Conservation (phyloP, 2,797 vertebrate species). For the Myotis daubentonii region DNA sequence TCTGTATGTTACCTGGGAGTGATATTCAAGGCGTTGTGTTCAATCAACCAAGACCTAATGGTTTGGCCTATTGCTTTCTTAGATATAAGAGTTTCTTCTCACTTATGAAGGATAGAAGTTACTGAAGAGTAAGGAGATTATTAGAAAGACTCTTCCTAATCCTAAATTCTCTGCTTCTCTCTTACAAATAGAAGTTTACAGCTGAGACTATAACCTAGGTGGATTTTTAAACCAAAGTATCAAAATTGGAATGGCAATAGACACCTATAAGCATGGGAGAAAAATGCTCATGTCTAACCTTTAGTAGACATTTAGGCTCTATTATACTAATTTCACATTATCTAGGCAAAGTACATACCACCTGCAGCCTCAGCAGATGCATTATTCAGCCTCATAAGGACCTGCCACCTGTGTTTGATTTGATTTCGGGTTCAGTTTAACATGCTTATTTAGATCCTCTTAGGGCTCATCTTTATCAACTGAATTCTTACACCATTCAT, state of each 20-base stretch:
- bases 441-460: slow-evolving; percentile 15
- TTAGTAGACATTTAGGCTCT: slow-evolving; percentile 20
- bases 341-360: slow-evolving; percentile 5
- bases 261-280: neutral
- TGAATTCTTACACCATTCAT: neutral
- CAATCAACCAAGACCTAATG: slow-evolving; percentile 60
- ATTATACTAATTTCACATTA: slow-evolving; percentile 3
- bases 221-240: slow-evolving; percentile 15
- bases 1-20: slow-evolving; percentile 31
- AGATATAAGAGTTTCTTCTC: slow-evolving; percentile 49
- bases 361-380: slow-evolving; percentile 36
- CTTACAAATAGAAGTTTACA: slow-evolving; percentile 5
- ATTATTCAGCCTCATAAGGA: neutral
- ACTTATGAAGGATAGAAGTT: slow-evolving; percentile 13
- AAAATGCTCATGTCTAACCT: neutral
- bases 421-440: slow-evolving; percentile 51
- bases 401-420: slow-evolving; percentile 43
- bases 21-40: slow-evolving; percentile 53
- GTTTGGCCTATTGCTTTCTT: slow-evolving; percentile 25
- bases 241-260: neutral
- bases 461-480: neutral
- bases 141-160: neutral
- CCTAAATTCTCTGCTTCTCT: slow-evolving; percentile 2
- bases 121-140: neutral
- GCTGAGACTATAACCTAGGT: neutral